These are phyloP conservation scores for Probaryconus sp. DNA, from an alignment of 1,140 invertebrate species.

Conservation along the genomic window DNA sequence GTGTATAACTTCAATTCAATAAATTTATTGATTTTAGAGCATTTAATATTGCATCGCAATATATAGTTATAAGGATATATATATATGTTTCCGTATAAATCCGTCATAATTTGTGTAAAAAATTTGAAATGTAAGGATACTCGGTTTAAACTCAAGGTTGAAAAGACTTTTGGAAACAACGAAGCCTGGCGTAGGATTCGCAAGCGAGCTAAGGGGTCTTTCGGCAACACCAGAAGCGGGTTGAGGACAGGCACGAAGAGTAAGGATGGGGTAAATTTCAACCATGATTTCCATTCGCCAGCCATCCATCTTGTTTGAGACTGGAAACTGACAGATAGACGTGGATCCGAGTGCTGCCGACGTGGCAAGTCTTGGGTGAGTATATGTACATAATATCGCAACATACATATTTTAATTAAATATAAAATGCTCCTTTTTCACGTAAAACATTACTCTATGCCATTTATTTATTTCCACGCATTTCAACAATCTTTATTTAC, in stretches of 20 bases:
- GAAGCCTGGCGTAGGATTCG: slow-evolving; percentile 41
- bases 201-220: slow-evolving; percentile 46
- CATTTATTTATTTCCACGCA: too few relatives aligned
- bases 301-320: slow-evolving; percentile 80
- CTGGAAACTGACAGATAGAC: slow-evolving; percentile 79
- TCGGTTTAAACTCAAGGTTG: slow-evolving; percentile 23
- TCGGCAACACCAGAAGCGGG: slow-evolving; percentile 39
- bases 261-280: slow-evolving; percentile 71
- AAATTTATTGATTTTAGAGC: too few relatives aligned
- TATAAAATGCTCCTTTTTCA: too few relatives aligned
- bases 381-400: slow-evolving; percentile 53
- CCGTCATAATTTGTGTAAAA: slow-evolving; percentile 3
- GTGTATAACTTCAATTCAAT: too few relatives aligned
- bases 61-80: too few relatives aligned
- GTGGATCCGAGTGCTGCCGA: slow-evolving; percentile 78
- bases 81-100: not conserved
- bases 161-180: slow-evolving; percentile 47
- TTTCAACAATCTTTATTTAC: too few relatives aligned
- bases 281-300: slow-evolving; percentile 79
- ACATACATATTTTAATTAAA: slow-evolving; percentile 58
- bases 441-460: too few relatives aligned
- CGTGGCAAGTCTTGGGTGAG: slow-evolving; percentile 75
- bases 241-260: slow-evolving; percentile 50
- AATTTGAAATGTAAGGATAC: slow-evolving; percentile 5
- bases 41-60: too few relatives aligned